phyloP scores from a whole-genome alignment of 1,140 invertebrate species.

The Heterodera schachtii region DNA sequence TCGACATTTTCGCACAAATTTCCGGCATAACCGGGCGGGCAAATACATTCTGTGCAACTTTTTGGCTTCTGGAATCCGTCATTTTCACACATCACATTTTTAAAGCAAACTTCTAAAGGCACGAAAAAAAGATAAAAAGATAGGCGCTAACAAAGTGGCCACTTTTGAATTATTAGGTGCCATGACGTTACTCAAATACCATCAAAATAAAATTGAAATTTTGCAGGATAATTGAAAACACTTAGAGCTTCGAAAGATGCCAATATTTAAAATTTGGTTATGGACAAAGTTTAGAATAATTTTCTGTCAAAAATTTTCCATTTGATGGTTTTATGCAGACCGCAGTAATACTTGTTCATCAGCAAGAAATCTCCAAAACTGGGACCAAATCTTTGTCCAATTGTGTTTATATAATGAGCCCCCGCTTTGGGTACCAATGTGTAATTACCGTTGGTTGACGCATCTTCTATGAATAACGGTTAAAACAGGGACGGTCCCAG shows the following conservation, averaged over 20 bases:
- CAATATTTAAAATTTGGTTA: too few species aligned
- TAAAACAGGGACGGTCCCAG: too few species aligned
- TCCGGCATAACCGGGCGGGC: constrained; percentile 29
- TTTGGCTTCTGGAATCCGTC: constrained; percentile 17
- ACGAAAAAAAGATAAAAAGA: neutral
- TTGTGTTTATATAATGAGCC: constrained; percentile 24
- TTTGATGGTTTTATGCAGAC: neutral
- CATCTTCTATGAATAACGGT: too few species aligned
- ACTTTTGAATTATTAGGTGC: too few species aligned
- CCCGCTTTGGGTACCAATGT: neutral
- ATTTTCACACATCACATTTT: neutral
- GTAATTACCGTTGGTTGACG: too few species aligned
- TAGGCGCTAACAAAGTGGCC: too few species aligned
- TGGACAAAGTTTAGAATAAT: too few species aligned
- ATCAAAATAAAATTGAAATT: too few species aligned
- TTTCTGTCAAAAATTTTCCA: too few species aligned
- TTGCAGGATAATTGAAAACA: too few species aligned
- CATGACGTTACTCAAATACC: neutral
- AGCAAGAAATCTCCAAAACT: constrained; percentile 22
- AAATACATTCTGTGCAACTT: constrained; percentile 31
- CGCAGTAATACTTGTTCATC: constrained; percentile 32
- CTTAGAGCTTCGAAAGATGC: too few species aligned
- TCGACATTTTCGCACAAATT: constrained; percentile 18
- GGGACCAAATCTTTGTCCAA: constrained; percentile 25
- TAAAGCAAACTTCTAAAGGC: neutral